Evolutionary conservation across 2,888 invertebrate genomes (phyloP), one percentile per base, ranked within the genome.

Genomic region (Empis stercorea): DNA sequence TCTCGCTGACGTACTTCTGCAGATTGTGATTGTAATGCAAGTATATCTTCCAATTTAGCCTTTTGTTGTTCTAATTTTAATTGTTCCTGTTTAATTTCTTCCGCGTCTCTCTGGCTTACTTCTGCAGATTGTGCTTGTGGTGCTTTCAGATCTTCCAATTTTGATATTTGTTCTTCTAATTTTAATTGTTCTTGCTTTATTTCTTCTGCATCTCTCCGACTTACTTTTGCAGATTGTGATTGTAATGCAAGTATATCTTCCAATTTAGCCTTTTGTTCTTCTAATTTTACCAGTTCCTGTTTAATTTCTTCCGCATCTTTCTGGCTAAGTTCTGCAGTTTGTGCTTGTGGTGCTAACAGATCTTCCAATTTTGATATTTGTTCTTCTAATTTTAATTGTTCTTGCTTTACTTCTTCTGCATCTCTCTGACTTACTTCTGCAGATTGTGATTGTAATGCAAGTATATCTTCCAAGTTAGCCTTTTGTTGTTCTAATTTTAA

Each of bases 1-100:
- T 11, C 13, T 16, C 11, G 20, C 10, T 16, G 2, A 9, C 4
- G 6, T 39, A 13, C 13, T 9, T 10, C 13, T 4, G 14, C 16
- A 14, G 14, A 9, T 13, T 39, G 16, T 16, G 6, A n/a, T n/a
- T n/a, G 17, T 17, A 10, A 11, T 13, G 17, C 7, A 27, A 23
- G 13, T 14, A 17, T 16, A 32, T 7, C 10, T n/a, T 32, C 1
- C n/a, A n/a, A 20, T 27, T 27, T 27, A 5, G 44, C 4, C 13
- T 46, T 14, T 3, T 43, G 37, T 23, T 50, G 45, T 47, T 17
- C 17, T 15, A 51, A 48, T 15, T 44, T 42, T 46, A 42, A 5
- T 36, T 38, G 6, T 10, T 23, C 43, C 10, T 37, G 3, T 39
- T 38, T 16, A 6, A 27, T 10, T 10, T 13, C 32, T 36, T 45